Evolutionary conservation across 2,113 vertebrate genomes (phyloP).

Genomic region (Alaudala cheleensis): DNA sequence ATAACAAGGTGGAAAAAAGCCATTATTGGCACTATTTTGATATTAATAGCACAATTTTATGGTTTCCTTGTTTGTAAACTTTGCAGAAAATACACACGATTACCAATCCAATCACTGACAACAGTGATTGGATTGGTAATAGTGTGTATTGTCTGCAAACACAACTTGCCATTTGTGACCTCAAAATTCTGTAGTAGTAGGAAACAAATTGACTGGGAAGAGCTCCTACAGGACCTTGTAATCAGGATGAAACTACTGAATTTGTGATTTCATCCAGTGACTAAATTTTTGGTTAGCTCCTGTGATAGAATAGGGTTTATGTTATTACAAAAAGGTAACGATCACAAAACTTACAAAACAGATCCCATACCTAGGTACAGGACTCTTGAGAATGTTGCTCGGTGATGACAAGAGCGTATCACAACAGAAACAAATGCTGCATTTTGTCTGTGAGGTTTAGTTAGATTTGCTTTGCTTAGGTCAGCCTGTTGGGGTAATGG

Average conservation of each 20-base stretch:
- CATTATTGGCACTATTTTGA: background rate
- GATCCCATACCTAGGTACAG: background rate
- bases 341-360: background rate
- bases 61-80: background rate
- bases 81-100: background rate
- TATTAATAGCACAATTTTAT: background rate
- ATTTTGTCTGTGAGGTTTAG: background rate
- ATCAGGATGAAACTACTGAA: background rate
- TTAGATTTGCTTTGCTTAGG: background rate
- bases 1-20: background rate
- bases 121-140: too few relatives aligned
- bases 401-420: rapidly evolving
- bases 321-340: rapidly evolving
- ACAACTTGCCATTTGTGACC: background rate
- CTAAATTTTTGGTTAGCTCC: background rate
- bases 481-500: background rate
- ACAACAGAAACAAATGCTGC: rapidly evolving
- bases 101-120: background rate
- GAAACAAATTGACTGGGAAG: background rate
- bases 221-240: background rate
- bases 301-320: background rate
- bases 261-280: background rate
- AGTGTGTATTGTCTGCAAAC: too few relatives aligned
- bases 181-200: background rate
- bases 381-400: background rate